Evolutionary conservation across 2,888 invertebrate species (phyloP).

Genomic region (Drosophila seclusa): DNA sequence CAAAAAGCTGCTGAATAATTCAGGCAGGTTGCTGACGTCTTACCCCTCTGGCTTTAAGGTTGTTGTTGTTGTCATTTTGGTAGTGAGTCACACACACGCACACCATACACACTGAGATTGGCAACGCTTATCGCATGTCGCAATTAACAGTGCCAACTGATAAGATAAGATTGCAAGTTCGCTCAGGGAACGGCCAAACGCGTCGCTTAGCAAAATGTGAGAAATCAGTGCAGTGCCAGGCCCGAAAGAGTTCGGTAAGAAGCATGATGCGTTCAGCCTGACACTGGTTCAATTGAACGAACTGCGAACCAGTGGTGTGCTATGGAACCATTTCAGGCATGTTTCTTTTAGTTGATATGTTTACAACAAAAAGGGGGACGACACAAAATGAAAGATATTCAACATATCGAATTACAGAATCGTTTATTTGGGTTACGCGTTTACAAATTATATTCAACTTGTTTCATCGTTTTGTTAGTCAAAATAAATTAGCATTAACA

Average conservation of each 20-base stretch:
- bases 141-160: constrained; percentile 50
- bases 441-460: constrained; percentile 51
- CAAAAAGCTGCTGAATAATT: constrained; percentile 75
- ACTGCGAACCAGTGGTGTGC: background rate
- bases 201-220: constrained; percentile 8
- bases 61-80: constrained; percentile 3
- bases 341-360: background rate
- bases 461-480: constrained; percentile 50
- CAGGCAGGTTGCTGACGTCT: constrained; percentile 12
- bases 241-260: constrained; percentile 31
- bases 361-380: constrained; percentile 18
- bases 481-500: constrained; percentile 70
- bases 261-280: constrained; percentile 10
- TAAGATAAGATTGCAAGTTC: constrained; percentile 47
- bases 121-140: constrained; percentile 36
- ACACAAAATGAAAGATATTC: constrained; percentile 53
- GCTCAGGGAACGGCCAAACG: constrained; percentile 18
- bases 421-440: constrained; percentile 38
- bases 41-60: background rate
- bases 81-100: constrained; percentile 21
- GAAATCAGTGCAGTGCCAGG: constrained; percentile 44
- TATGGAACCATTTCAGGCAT: background rate
- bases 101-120: background rate
- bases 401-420: constrained; percentile 45
- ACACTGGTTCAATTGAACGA: background rate